phyloP scores from a whole-genome alignment of 1,140 invertebrate genomes.

The Heterodera carotae region DNA sequence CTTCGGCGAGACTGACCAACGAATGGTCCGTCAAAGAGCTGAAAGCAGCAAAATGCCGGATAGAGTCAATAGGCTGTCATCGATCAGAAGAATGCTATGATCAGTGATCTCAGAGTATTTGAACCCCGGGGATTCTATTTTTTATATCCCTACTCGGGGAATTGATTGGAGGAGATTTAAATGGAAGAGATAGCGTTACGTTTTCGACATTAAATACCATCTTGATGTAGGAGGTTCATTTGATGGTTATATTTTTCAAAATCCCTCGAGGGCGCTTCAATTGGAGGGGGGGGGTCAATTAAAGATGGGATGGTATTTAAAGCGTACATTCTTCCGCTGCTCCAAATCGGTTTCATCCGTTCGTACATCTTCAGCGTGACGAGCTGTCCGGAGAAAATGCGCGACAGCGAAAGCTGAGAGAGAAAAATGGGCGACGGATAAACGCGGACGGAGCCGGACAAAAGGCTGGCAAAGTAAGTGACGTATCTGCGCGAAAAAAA shows the following conservation, averaged over 20 bases:
- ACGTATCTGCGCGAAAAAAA: constrained; percentile 80
- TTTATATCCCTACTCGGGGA: no score
- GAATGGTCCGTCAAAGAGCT: constrained; percentile 36
- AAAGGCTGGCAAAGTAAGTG: constrained; percentile 82
- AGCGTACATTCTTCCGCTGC: constrained; percentile 79
- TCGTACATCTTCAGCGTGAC: constrained; percentile 73
- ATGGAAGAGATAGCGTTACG: no score
- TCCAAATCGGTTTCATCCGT: constrained; percentile 83
- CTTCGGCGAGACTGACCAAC: constrained; percentile 62
- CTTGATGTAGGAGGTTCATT: no score
- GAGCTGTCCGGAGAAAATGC: constrained; percentile 71
- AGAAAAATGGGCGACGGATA: constrained; percentile 82
- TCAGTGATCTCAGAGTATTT: no score
- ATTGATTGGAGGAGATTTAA: no score
- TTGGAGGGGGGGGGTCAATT: no score
- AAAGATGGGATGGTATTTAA: no score
- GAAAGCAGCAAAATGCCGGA: neutral
- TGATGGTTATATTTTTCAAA: no score
- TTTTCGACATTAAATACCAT: no score
- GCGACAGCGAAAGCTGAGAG: constrained; percentile 81
- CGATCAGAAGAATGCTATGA: no score
- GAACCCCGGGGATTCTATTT: no score
- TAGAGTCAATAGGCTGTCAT: neutral
- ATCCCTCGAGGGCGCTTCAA: no score
- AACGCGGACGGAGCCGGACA: constrained; percentile 82